Base-by-base conservation (phyloP, 1,140 invertebrate genomes). In the Monochamus saltuarius region DNA sequence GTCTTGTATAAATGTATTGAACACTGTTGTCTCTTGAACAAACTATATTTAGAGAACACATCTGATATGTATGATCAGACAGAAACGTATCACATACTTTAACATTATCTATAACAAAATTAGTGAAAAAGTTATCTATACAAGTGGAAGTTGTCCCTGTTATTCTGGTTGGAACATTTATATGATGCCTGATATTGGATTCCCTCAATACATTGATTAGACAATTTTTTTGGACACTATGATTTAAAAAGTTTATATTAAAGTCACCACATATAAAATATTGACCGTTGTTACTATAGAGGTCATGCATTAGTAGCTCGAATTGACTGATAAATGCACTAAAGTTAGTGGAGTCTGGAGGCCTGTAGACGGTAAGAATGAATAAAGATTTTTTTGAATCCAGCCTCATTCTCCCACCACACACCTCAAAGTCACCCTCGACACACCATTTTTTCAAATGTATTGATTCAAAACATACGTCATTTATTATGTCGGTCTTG, bases 51-150 rank as follows among this genome's bases (percentile, higher is more conserved):
- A n/a, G n/a, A n/a, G n/a, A n/a, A n/a, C n/a, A n/a, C n/a, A n/a
- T n/a, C n/a, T n/a, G n/a, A 38, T 38, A 38, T 8, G 37, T 38
- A 38, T 38, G 37, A 38, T 38, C 37, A 38, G 37, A 38, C 7
- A 38, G 37, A 38, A 38, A 38, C 7, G 37, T 38, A 38, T 38
- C 37, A 38, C 37, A 38, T 38, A 38, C 37, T 38, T 38, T 38
- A 38, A 38, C 13, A 7, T 45, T 45, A 45, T 45, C 14, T 45
- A 45, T 45, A 45, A 45, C 42, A 45, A 45, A 45, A 45, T 45
- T 45, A 14, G 42, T 45, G 42, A 14, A 45, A 7, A 45, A 45
- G 14, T 45, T 45, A 45, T 45, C 42, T 45, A 45, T 45, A 45
- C 8, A 14, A 45, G 42, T 45, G 42, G 14, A 45, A 14, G 42